Conservation (phyloP, 2,888 invertebrate genomes). For the Troides aeacus region DNA sequence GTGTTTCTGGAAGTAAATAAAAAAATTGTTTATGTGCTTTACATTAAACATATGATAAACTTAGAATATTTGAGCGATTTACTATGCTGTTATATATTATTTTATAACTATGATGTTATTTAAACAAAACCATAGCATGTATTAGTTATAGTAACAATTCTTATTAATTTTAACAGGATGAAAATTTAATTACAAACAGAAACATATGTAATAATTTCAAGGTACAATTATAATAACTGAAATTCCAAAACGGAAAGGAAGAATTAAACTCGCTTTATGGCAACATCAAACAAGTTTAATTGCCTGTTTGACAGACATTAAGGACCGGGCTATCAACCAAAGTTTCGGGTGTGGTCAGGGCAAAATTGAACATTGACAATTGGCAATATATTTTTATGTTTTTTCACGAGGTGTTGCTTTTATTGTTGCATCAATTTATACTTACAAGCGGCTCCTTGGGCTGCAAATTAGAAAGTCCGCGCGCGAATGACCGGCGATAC, state of each 20-base stretch:
- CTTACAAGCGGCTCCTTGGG: conserved; percentile 54
- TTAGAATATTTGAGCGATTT: neutral
- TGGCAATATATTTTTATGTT: conserved; percentile 72
- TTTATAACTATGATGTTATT: no score
- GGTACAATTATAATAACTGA: conserved; percentile 21
- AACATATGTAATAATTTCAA: conserved; percentile 6
- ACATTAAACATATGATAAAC: neutral
- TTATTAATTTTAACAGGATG: neutral
- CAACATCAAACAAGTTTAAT: conserved; percentile 72
- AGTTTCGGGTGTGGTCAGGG: conserved; percentile 70
- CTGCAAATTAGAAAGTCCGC: conserved; percentile 78
- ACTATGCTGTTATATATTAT: neutral
- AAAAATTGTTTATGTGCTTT: conserved; percentile 2
- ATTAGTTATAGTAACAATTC: neutral
- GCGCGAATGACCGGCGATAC: conserved; percentile 60
- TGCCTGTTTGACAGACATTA: conserved; percentile 77
- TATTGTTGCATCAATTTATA: conserved; percentile 63
- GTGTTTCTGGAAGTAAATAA: conserved; percentile 16
- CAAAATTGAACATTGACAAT: conserved; percentile 65
- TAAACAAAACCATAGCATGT: neutral
- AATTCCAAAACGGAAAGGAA: conserved; percentile 36
- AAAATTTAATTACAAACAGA: neutral
- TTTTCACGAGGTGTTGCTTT: conserved; percentile 67
- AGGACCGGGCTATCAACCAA: conserved; percentile 56
- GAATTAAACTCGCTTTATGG: conserved; percentile 69